Base-by-base conservation (phyloP, 1,140 invertebrate genomes). In the Plectus sambesii region DNA sequence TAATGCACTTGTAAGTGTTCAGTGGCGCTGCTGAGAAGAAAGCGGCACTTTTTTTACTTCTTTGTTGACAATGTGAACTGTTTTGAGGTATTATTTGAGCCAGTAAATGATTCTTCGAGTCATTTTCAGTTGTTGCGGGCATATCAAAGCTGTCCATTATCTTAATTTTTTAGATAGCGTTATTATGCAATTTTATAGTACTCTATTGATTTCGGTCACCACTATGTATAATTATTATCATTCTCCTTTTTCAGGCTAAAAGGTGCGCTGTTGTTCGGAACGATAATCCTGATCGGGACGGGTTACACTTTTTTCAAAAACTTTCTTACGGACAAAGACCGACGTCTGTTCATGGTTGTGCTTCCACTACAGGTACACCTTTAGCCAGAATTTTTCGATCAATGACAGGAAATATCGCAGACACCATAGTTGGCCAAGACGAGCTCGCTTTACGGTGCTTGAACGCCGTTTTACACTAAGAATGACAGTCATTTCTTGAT, bases 221-320 rank as follows among this genome's bases (percentile, higher is more conserved):
- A 12, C 38, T 6, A 47, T 47, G 19, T 22, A 9, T 42, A 20
- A 47, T 12, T 8, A 15, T 20, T 9, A 4, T 27, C 24, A 19
- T 24, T 47, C 29, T 29, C 51, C 27, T 47, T 30, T 56, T 59
- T 42, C 66, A 82, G 79, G 54, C 74, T 92, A 33, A 87, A 88
- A 74, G 88, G 89, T 30, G 85, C 88, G 0, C 79, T 98, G 17
- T 72, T 99, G 30, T 96, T 98, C 68, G 87, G 93, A 33, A 93
- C 89, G 0, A 86, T 99, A 57, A 81, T 96, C 6, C 74, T 98
- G 6, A 87, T 99, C 56, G 93, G 93, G 27, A 92, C 92, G 25
- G 93, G 93, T 1, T 98, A 92, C 87, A 89, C 89, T 23, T 97
- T 97, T 66, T 89, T 98, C 42, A 99, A 98, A 69, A 87, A 96